Evolutionary conservation across 1,140 invertebrate species (phyloP).

Genomic region (Drosophila prosaltans): DNA sequence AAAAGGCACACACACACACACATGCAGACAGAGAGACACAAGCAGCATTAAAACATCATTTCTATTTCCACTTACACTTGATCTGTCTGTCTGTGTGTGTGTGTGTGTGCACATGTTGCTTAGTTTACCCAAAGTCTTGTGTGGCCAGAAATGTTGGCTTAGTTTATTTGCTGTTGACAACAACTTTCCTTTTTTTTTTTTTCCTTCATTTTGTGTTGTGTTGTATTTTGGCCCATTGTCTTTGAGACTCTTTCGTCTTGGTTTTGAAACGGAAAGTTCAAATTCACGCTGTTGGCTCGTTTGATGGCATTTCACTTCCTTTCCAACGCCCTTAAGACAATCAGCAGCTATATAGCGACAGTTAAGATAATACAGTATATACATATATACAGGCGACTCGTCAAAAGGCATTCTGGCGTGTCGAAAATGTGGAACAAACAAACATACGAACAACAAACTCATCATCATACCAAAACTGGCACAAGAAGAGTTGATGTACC

Average conservation of each 20-base stretch:
- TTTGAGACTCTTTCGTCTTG: conserved; percentile 16
- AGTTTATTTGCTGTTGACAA: conserved; percentile 48
- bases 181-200: conserved; percentile 65
- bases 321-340: conserved; percentile 51
- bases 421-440: conserved; percentile 28
- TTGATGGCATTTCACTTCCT: conserved; percentile 69
- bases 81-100: conserved; percentile 8
- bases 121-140: conserved; percentile 25
- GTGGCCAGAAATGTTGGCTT: conserved; percentile 22
- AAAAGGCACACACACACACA: conserved; percentile 49
- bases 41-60: conserved; percentile 42
- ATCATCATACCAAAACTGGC: conserved; percentile 38
- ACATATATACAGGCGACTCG: conserved; percentile 30
- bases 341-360: conserved; percentile 4
- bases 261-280: conserved; percentile 67
- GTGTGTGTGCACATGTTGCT: conserved; percentile 41
- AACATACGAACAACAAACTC: conserved; percentile 24
- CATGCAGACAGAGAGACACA: conserved; percentile 8
- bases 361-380: conserved; percentile 16
- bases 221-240: conserved; percentile 48
- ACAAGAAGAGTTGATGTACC: conserved; percentile 16
- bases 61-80: conserved; percentile 38
- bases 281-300: conserved; percentile 37
- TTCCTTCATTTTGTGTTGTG: too few species aligned
- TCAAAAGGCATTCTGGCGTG: conserved; percentile 64